Evolutionary conservation across 2,797 vertebrate genomes (phyloP).

Genomic region (Prunella strophiata): DNA sequence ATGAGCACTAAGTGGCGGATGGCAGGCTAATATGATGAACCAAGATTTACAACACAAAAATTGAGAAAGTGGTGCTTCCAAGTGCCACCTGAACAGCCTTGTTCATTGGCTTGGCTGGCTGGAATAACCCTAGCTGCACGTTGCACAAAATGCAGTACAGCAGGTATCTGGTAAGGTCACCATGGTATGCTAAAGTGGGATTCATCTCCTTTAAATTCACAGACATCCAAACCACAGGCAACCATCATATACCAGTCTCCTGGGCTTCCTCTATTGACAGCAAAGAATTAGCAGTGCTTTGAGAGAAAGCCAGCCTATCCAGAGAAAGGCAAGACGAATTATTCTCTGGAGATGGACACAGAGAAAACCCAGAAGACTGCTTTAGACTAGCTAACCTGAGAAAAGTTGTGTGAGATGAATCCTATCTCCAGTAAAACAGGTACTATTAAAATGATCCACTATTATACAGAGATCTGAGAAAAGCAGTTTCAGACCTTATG

Average conservation of each 20-base stretch:
- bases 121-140: neutral
- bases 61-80: neutral
- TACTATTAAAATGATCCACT: neutral
- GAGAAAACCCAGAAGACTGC: neutral
- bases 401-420: neutral
- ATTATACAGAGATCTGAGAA: neutral
- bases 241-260: neutral
- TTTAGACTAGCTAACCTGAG: neutral
- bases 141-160: neutral
- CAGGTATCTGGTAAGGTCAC: neutral
- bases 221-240: neutral
- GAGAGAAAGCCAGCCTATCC: neutral
- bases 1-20: neutral
- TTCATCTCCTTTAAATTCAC: neutral
- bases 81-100: neutral
- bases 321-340: neutral
- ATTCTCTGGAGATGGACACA: neutral
- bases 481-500: neutral
- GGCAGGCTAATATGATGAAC: neutral
- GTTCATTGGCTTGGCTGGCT: neutral
- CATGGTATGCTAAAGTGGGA: neutral
- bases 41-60: neutral
- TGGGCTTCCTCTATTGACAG: neutral
- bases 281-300: neutral
- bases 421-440: neutral